Percentiles rank a stretch among this genome's conserved stretches.
phyloP scores from a whole-genome alignment of 2,113 vertebrate species.

The Sorex fumeus region DNA sequence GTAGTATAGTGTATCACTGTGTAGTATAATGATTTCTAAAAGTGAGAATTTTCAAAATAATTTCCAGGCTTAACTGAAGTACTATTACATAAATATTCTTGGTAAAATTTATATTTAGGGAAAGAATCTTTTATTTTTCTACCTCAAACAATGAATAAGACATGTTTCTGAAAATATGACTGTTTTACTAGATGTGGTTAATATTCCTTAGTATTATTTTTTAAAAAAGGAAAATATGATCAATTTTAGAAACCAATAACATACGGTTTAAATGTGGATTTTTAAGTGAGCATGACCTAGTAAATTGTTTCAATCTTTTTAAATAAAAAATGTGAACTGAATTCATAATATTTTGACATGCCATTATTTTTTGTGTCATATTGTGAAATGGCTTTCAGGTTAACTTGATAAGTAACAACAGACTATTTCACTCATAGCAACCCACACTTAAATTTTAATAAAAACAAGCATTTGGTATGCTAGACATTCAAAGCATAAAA shows the following conservation, averaged over 20 bases:
- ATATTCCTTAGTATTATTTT: not conserved
- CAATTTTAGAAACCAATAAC: not conserved
- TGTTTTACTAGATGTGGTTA: not conserved
- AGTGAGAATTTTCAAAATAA: too few species aligned
- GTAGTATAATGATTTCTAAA: too few species aligned
- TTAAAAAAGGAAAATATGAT: not conserved
- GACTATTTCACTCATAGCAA: conserved; percentile 19
- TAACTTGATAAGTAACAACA: conserved; percentile 42
- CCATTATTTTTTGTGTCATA: not conserved
- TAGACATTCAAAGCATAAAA: not conserved
- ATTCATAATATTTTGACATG: conserved; percentile 2
- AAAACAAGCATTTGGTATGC: not conserved
- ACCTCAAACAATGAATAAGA: not conserved
- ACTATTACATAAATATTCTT: too few species aligned
- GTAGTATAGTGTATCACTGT: too few species aligned
- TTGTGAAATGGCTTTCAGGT: not conserved
- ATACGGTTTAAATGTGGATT: not conserved
- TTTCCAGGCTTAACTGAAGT: too few species aligned
- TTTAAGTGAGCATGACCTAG: not conserved
- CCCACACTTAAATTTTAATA: not conserved
- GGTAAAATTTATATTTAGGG: too few species aligned
- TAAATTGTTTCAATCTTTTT: conserved; percentile 11
- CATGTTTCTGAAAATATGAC: not conserved
- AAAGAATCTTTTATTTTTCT: not conserved
- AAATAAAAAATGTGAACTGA: not conserved